Evolutionary conservation across 2,113 vertebrate species (phyloP).

Genomic region (Lasiurus borealis): DNA sequence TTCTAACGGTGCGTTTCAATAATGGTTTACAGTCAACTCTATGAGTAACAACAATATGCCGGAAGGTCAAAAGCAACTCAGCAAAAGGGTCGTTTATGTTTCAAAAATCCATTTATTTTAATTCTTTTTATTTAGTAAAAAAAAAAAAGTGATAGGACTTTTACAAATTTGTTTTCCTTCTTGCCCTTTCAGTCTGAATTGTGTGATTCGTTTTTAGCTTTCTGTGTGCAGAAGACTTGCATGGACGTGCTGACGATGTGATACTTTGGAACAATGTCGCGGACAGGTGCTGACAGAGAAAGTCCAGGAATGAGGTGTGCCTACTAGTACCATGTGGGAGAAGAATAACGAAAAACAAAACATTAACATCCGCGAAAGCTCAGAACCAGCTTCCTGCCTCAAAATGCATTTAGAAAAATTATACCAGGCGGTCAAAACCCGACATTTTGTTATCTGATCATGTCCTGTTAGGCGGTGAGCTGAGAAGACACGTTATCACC

Average conservation of each 20-base stretch:
- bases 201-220: slow-evolving; percentile 7
- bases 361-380: slow-evolving; percentile 29
- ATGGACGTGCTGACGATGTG: not conserved
- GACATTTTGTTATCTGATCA: slow-evolving; percentile 66
- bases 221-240: not conserved
- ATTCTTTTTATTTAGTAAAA: not conserved
- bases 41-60: not conserved
- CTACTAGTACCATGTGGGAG: not conserved
- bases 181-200: not conserved
- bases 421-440: not conserved
- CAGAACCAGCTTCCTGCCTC: slow-evolving; percentile 71
- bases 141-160: not conserved
- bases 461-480: not conserved
- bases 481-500: not conserved
- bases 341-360: not conserved
- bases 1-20: not conserved
- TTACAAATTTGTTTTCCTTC: slow-evolving; percentile 6
- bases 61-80: not conserved
- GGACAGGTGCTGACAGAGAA: not conserved
- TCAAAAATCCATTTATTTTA: not conserved
- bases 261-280: not conserved
- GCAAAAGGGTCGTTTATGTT: not conserved
- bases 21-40: not conserved
- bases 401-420: slow-evolving; percentile 49
- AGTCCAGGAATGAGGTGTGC: slow-evolving; percentile 34